Evolutionary conservation across 2,797 vertebrate genomes (phyloP), one percentile per base, ranked within the genome.

Genomic region (Chrosomus eos): DNA sequence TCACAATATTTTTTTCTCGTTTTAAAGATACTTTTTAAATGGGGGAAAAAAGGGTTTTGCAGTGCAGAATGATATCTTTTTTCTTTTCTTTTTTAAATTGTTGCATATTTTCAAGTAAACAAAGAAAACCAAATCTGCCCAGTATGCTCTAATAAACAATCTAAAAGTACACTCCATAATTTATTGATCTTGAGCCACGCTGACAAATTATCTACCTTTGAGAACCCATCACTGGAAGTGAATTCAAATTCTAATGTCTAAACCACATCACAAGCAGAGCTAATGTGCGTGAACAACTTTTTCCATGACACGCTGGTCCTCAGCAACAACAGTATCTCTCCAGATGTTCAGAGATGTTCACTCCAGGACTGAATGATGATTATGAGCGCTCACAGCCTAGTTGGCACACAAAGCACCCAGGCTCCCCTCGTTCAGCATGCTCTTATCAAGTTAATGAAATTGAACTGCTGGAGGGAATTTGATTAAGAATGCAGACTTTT

Each of bases 391-490:
- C 80, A 85, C 78, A 60, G 78, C 64, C 88, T 82, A 55, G 81
- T 82, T 83, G 71, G 85, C 66, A 62, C 28, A 78, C 68, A 74
- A 75, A 72, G 70, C 43, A 72, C 19, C 31, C 18, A 2, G 33
- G 43, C 87, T 85, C 53, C 67, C 70, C 85, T 77, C 90, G 78
- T 89, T 92, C 81, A 88, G 85, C 89, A 79, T 80, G 83, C 89
- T 88, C 77, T 89, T 90, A 77, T 78, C 81, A 76, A 83, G 6
- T 4, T 80, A 90, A 93, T 91, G 93, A 92, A 93, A 92, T 31
- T 67, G 72, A 75, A 80, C 88, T 87, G 80, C 33, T 51, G 45
- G 66, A 85, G 80, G 85, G 91, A 92, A 93, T 88, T 88, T 90
- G 89, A 89, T 90, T 88, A 85, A 90, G 83, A 5, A 87, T 89